Evolutionary conservation across 2,797 vertebrate genomes (phyloP).

Genomic region (Myotis planiceps): DNA sequence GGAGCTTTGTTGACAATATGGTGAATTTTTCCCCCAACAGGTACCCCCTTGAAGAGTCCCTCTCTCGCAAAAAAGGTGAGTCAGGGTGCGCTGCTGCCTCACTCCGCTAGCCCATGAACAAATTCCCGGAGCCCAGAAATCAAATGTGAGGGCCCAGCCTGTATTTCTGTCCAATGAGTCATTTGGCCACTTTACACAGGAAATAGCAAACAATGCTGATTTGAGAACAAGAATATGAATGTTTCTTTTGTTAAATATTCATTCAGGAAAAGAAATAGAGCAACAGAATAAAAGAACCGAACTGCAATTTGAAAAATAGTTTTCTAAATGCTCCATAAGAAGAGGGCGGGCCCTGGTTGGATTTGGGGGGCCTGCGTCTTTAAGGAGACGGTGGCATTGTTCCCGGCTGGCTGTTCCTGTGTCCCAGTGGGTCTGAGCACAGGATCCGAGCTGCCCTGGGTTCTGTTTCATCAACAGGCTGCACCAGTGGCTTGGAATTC

Average conservation of each 20-base stretch:
- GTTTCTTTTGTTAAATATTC: conserved; percentile 14
- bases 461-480: background rate
- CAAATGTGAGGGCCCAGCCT: conserved; percentile 84
- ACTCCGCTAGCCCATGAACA: conserved; percentile 93
- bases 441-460: background rate
- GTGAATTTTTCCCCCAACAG: conserved; percentile 81
- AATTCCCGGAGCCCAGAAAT: conserved; percentile 91
- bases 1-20: background rate
- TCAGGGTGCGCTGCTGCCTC: conserved; percentile 85
- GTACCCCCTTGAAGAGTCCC: conserved; percentile 90
- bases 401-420: background rate
- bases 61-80: conserved; percentile 89
- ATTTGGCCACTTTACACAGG: background rate
- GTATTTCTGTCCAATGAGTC: background rate
- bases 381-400: background rate
- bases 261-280: conserved; percentile 15
- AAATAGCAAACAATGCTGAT: background rate
- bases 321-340: background rate
- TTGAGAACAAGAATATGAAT: background rate
- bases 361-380: background rate
- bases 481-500: background rate
- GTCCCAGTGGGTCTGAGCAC: background rate
- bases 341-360: background rate
- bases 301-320: background rate
- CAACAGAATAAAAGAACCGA: conserved; percentile 16